Conservation (phyloP, 2,113 vertebrate genomes). For the Centropus unirufus region DNA sequence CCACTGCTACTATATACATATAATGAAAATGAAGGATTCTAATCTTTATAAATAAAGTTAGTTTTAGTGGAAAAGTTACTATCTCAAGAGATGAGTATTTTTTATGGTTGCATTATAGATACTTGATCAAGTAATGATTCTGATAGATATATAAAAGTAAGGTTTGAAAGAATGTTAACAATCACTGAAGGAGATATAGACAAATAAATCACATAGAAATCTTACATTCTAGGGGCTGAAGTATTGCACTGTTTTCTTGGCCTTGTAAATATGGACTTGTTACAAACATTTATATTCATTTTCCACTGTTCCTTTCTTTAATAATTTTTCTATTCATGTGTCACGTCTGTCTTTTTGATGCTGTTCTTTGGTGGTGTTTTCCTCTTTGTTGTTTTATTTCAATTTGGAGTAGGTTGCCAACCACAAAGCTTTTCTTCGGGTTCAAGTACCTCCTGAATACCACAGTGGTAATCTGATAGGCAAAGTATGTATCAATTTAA, state of each 20-base stretch:
- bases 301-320: conserved; percentile 45
- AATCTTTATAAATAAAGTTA: background rate
- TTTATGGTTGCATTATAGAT: background rate
- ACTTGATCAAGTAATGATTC: background rate
- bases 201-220: background rate
- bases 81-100: background rate
- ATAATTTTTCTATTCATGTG: conserved; percentile 43
- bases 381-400: conserved; percentile 41
- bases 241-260: background rate
- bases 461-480: conserved; percentile 82
- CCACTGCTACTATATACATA: background rate
- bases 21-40: background rate
- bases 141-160: background rate
- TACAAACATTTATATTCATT: background rate
- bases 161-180: background rate
- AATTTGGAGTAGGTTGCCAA: conserved; percentile 76
- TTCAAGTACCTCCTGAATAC: conserved; percentile 86
- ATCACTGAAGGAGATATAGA: background rate
- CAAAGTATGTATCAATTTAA: conserved; percentile 83
- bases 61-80: background rate
- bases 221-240: background rate
- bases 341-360: conserved; percentile 20
- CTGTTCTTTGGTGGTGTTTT: conserved; percentile 51
- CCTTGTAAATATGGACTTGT: background rate
- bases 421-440: conserved; percentile 80